Percentiles rank a stretch among this genome's conserved stretches.
Evolutionary conservation across 2,113 vertebrate species (phyloP).

Genomic region (Zingel zingel): DNA sequence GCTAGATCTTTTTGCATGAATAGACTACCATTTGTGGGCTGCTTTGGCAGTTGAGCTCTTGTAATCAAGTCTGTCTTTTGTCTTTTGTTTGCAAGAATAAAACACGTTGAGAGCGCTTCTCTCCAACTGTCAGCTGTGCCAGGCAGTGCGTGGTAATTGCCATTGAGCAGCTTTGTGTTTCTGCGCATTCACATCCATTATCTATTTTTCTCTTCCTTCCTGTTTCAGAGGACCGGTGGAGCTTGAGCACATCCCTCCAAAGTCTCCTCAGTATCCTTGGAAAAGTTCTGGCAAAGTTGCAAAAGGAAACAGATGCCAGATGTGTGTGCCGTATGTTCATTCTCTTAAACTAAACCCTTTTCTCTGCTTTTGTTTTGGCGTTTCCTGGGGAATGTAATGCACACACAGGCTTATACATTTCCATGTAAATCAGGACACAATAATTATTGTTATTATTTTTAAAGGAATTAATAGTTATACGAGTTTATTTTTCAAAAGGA

Average conservation of each 20-base stretch:
- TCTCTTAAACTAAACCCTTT: conserved; percentile 23
- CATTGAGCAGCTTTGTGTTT: conserved; percentile 75
- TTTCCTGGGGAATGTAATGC: conserved; percentile 26
- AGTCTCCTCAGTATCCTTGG: conserved; percentile 35
- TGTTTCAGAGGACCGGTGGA: conserved; percentile 48
- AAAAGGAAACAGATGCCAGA: conserved; percentile 64
- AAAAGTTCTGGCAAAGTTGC: conserved; percentile 64
- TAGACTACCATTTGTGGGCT: conserved; percentile 22
- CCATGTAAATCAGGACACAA: conserved; percentile 15
- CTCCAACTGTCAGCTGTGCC: conserved; percentile 76
- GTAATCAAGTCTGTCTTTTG: conserved; percentile 57
- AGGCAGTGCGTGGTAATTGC: conserved; percentile 76
- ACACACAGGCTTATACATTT: neutral
- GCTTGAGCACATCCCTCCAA: conserved; percentile 55
- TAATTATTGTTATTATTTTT: conserved; percentile 15
- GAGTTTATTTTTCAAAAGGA: neutral
- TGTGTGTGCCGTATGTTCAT: conserved; percentile 38
- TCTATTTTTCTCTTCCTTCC: conserved; percentile 71
- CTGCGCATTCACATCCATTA: conserved; percentile 68
- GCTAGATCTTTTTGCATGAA: conserved; percentile 17
- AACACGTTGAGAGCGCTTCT: conserved; percentile 58
- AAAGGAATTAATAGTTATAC: neutral
- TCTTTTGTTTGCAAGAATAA: conserved; percentile 71
- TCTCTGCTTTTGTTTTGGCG: conserved; percentile 39
- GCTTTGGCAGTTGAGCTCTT: conserved; percentile 55